Base-by-base conservation (phyloP, 2,888 invertebrate genomes). In the Standfussiana lucernea region DNA sequence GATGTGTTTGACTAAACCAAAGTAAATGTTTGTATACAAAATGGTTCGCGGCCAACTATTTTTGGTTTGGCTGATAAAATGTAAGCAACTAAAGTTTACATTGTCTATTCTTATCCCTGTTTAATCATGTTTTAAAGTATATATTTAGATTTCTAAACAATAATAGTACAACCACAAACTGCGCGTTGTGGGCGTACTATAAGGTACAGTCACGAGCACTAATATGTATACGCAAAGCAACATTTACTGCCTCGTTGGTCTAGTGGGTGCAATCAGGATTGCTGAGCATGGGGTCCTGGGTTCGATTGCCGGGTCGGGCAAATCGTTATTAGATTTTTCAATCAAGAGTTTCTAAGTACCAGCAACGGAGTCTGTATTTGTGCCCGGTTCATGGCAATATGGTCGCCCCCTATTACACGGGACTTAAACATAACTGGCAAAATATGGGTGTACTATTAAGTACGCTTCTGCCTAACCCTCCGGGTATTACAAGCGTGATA, bases 21-120 rank as follows among this genome's bases (percentile, higher is more conserved):
- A 45, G 80, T 56, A 80, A 86, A 74, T 75, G 47, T 80, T 87
- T 82, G 85, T 42, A 66, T 61, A 80, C 79, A 75, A 78, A 76
- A 82, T 66, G 64, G 53, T 42, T 80, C 68, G 42, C 47, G 68
- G 67, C 64, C 70, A 61, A 75, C 78, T 84, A 83, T 82, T 86
- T 82, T 80, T 78, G 53, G 76, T 37, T 73, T 81, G 74, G 72
- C 79, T 79, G 83, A 89, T 87, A 85, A 87, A 70, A 53, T 79
- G n/a, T 64, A 59, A 67, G 71, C 56, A 68, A 47, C 40, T 47
- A 5, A 35, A 28, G 56, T 59, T 66, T 42, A 82, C 47, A 24
- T 10, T n/a, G 7, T 42, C 42, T 80, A 72, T 73, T 35, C 42
- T 66, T 82, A 79, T 75, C 82, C 59, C 8, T 21, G 11, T 32